Conservation (phyloP, 2,113 vertebrate genomes). For the Poeciliopsis retropinna region DNA sequence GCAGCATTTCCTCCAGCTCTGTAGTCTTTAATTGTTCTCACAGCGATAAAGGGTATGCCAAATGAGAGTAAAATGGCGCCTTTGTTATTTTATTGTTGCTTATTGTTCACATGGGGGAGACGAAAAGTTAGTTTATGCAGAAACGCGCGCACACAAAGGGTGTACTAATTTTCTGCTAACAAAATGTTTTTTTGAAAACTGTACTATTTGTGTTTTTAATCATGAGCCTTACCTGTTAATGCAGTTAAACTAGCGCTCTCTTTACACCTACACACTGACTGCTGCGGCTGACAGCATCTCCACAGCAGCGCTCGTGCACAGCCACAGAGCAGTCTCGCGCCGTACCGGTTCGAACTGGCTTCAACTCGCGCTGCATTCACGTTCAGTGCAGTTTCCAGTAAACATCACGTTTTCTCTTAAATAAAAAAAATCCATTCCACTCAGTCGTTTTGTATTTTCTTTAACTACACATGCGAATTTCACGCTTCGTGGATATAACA, state of each 20-base stretch:
- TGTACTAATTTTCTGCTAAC: no score
- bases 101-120: no score
- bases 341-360: constrained; percentile 84
- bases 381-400: neutral
- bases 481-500: neutral
- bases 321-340: constrained; percentile 64
- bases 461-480: neutral
- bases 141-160: no score
- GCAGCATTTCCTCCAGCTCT: constrained; percentile 49
- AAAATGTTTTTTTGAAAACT: no score
- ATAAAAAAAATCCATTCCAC: neutral
- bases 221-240: no score
- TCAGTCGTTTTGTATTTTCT: neutral
- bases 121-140: no score
- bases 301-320: constrained; percentile 1
- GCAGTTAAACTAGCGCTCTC: neutral
- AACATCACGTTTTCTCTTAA: neutral
- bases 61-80: no score
- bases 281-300: neutral
- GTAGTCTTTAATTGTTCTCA: constrained; percentile 50
- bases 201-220: no score
- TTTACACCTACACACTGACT: neutral
- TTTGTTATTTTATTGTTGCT: no score
- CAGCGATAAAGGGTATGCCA: neutral
- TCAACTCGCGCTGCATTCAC: constrained; percentile 56